Base-by-base conservation (phyloP, 2,797 vertebrate genomes). In the Tenualosa thibaudeaui region DNA sequence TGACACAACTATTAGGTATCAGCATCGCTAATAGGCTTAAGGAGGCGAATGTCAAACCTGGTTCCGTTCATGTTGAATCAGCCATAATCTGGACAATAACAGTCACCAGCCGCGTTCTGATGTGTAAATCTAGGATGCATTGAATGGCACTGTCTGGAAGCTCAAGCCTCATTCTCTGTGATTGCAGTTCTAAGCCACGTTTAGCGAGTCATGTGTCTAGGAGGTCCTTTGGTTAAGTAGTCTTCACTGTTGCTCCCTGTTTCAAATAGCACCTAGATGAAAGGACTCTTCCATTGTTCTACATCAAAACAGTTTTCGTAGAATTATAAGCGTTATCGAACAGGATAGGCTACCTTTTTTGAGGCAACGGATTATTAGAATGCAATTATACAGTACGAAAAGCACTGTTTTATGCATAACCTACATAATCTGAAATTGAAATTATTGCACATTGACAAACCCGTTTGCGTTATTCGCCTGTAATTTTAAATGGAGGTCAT, bases 131-230 rank as follows among this genome's bases (percentile, higher is more conserved):
- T 17, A 46, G 40, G 37, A 46, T 78, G 46, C 15, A 75, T 13
- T 78, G 71, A 78, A 78, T 78, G 68, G 19, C 71, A 78, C 71
- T 40, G 37, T 40, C 2, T 78, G 71, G 40, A 78, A 46, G 40
- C 37, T 46, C 71, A 78, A 78, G 5, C 17, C 71, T 78, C 71
- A 46, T 78, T 78, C 71, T 78, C 71, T 43, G 19, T 78, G 71
- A 78, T 78, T 78, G 71, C 71, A 78, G 40, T 43, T 78, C 71
- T 78, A 78, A 78, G 15, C 71, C 71, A 78, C 71, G 71, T 78
- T 78, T 43, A 43, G 40, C 71, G 71, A 46, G 71, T 78, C 71
- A 78, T 78, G 71, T 78, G 71, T 78, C 71, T 46, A 40, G 12
- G 71, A 43, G 71, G 71, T 78, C 71, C 71, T 78, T 78, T 46